Evolutionary conservation across 2,797 vertebrate species (phyloP).

Genomic region (Pelobates cultripes): DNA sequence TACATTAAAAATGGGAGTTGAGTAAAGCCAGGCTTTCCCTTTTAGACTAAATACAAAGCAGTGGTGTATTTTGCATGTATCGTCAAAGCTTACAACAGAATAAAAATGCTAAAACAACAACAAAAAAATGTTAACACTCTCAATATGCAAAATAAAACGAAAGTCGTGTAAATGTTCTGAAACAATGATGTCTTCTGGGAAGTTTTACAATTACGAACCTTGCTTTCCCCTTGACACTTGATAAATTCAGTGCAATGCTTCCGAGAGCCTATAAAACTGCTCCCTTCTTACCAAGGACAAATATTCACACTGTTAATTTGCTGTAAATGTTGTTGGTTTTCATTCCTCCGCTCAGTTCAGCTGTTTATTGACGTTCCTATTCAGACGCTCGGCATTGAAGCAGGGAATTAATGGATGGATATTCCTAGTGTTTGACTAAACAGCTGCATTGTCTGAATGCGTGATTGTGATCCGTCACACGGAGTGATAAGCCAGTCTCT

Average conservation of each 20-base stretch:
- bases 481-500: conserved; percentile 4
- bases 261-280: not conserved
- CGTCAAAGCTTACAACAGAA: too few relatives aligned
- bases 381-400: conserved; percentile 8
- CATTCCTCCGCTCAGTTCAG: not conserved
- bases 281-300: not conserved
- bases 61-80: too few relatives aligned
- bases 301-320: conserved; percentile 10
- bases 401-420: conserved; percentile 6
- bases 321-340: not conserved
- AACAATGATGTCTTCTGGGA: too few relatives aligned
- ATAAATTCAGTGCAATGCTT: not conserved
- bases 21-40: too few relatives aligned
- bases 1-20: too few relatives aligned
- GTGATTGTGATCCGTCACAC: conserved; percentile 14
- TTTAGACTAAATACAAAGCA: too few relatives aligned
- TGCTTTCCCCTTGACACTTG: conserved; percentile 8
- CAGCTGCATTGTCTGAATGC: conserved; percentile 16
- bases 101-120: too few relatives aligned
- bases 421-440: conserved; percentile 3
- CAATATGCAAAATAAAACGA: too few relatives aligned
- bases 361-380: conserved; percentile 3
- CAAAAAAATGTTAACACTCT: too few relatives aligned
- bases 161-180: too few relatives aligned
- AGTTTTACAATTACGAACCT: not conserved